A percentile compares a stretch with the other conserved stretches of the same genome.
Conservation (phyloP, 2,113 vertebrate species). For the Mastomys coucha region DNA sequence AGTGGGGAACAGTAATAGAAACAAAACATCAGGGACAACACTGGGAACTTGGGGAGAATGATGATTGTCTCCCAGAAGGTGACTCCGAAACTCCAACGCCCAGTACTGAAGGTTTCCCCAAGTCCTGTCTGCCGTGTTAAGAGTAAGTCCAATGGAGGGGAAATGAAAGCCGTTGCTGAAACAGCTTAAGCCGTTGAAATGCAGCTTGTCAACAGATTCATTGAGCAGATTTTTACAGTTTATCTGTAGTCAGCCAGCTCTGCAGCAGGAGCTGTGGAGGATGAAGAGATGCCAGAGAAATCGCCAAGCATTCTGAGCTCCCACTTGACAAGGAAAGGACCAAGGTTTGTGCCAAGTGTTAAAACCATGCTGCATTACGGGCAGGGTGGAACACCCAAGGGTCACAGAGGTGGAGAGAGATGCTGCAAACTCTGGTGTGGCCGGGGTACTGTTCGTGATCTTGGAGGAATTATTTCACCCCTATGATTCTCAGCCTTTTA, state of each 20-base stretch:
- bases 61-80: not conserved
- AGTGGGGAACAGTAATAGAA: not conserved
- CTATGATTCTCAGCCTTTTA: not conserved
- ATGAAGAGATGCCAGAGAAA: not conserved
- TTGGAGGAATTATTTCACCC: not conserved
- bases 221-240: not conserved
- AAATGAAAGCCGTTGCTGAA: not conserved
- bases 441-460: not conserved
- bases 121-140: not conserved
- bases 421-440: not conserved
- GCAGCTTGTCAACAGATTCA: not conserved
- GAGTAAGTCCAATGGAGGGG: not conserved
- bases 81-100: accelerated
- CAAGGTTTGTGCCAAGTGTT: not conserved
- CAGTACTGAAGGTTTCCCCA: not conserved
- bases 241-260: not conserved
- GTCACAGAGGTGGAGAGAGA: not conserved
- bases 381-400: not conserved
- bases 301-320: not conserved
- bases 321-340: not conserved
- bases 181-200: not conserved
- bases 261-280: not conserved
- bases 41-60: not conserved
- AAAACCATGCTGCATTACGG: not conserved
- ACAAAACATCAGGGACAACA: not conserved